Percentiles rank a stretch among this genome's conserved stretches.
phyloP scores from a whole-genome alignment of 2,113 vertebrate genomes.

The Arenaria interpres region DNA sequence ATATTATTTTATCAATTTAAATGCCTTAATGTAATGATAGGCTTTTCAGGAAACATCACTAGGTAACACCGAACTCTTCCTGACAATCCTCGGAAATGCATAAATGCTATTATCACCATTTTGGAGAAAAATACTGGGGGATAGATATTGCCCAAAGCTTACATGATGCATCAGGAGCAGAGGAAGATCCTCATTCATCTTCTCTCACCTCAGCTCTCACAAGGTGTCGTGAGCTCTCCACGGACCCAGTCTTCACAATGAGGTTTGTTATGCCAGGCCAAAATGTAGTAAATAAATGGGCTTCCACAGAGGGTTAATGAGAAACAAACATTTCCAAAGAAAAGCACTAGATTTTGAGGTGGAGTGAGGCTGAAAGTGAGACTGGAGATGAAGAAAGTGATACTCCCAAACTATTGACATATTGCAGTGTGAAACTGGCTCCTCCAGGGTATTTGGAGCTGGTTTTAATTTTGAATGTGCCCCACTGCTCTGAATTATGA shows the following conservation, averaged over 20 bases:
- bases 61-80: background rate
- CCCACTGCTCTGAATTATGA: constrained; percentile 3
- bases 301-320: background rate
- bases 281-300: background rate
- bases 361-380: background rate
- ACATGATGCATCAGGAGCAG: background rate
- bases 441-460: background rate
- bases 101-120: background rate
- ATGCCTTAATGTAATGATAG: background rate
- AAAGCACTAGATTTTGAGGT: background rate
- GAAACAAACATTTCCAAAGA: background rate
- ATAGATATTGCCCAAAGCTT: background rate
- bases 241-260: background rate
- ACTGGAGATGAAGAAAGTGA: background rate
- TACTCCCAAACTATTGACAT: background rate
- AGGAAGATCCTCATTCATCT: background rate
- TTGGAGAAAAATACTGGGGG: background rate
- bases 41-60: background rate
- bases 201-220: background rate
- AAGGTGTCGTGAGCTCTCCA: background rate
- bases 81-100: background rate
- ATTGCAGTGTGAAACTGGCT: background rate
- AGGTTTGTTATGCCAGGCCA: background rate
- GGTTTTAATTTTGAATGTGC: constrained; percentile 1
- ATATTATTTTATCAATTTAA: background rate